Evolutionary conservation across 2,797 vertebrate genomes (phyloP), one percentile per base, ranked within the genome.

Genomic region (Pampus argenteus): DNA sequence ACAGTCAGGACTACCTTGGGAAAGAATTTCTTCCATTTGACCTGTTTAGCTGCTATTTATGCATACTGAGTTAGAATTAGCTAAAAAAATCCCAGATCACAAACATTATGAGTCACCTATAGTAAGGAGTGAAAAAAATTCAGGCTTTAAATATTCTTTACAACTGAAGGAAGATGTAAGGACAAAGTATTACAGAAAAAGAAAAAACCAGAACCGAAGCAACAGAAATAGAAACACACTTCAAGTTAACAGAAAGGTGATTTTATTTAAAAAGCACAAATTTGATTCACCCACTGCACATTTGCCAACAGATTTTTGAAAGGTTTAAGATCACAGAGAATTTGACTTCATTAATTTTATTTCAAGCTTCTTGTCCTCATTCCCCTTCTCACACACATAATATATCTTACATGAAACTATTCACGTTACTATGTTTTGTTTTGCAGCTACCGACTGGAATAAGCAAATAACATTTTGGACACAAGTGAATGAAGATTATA

Each of bases 221-320:
- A 61, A 31, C 23, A 48, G 9, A 58, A 48, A 52, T 14, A 50
- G 17, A 69, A 47, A 57, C 54, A 7, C 10, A 17, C 18, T 51
- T 29, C 15, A 15, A 40, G 2, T 49, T 0, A 2, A 26, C n/a
- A 2, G 44, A 47, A 47, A 60, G 34, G 15, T 56, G 9, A 40
- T 51, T 18, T 38, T n/a, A 69, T 52, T 65, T n/a, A 36, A 63
- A 62, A 38, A 29, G 31, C 14, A 61, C 18, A 50, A 11, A 47
- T n/a, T 31, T 11, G 29, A 54, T 61, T 65, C 36, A 25, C 4
- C 3, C 10, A 20, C 14, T 34, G 20, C 17, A 4, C 20, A 40
- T 18, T 63, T 71, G 48, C 49, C 50, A 50, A 2, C 9, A 11
- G n/a, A 55, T 6, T 25, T 40, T 6, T 40, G 0, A 25, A 25